A percentile compares a stretch with the other conserved stretches of the same genome.
phyloP scores from a whole-genome alignment of 2,888 invertebrate species.

The Iphiclides podalirius region DNA sequence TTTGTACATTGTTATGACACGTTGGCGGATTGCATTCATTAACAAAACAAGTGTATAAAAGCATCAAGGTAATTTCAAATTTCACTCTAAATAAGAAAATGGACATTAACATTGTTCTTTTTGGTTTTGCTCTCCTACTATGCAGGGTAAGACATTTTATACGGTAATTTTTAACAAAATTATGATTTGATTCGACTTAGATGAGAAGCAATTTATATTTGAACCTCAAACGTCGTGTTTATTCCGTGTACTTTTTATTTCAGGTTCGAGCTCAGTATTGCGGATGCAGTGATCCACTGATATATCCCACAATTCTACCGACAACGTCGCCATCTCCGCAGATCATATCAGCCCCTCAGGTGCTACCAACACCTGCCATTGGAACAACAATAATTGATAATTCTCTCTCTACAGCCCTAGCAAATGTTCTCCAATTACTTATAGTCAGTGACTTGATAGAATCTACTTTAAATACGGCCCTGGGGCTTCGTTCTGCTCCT shows the following conservation, averaged over 20 bases:
- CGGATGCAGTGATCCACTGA: conserved; percentile 21
- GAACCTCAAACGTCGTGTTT: too few species aligned
- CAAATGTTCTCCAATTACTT: conserved; percentile 54
- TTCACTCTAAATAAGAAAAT: conserved; percentile 11
- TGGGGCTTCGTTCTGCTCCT: conserved; percentile 16
- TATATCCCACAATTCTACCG: conserved; percentile 24
- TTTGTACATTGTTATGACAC: conserved; percentile 19
- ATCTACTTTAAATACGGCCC: conserved; percentile 25
- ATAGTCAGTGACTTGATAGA: conserved; percentile 55
- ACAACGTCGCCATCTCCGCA: conserved; percentile 18
- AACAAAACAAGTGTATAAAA: conserved; percentile 16
- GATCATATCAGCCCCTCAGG: conserved; percentile 23
- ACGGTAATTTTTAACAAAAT: too few species aligned
- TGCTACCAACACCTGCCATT: conserved; percentile 30
- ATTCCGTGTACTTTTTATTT: too few species aligned
- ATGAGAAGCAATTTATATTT: too few species aligned
- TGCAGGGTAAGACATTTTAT: conserved; percentile 21
- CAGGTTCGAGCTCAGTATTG: conserved; percentile 33
- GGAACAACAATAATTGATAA: conserved; percentile 51
- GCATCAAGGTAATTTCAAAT: conserved; percentile 1
- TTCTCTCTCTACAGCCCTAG: conserved; percentile 50
- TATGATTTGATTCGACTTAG: too few species aligned
- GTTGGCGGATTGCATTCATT: conserved; percentile 3
- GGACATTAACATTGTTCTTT: conserved; percentile 11
- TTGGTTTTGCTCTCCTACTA: conserved; percentile 5